phyloP scores from a whole-genome alignment of 2,113 vertebrate species.

The Toxostoma redivivum region DNA sequence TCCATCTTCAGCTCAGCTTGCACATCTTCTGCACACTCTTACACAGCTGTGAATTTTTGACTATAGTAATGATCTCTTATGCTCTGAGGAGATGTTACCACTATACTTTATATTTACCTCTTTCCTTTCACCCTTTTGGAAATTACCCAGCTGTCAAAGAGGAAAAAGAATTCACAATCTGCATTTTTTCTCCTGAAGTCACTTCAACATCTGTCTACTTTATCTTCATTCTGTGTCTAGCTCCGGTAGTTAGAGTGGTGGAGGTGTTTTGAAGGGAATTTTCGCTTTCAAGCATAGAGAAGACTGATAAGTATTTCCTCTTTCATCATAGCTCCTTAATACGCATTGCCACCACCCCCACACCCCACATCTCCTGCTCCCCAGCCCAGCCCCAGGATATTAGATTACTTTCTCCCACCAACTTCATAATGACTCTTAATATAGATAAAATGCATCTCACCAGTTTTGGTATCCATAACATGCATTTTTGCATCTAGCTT shows the following conservation, averaged over 20 bases:
- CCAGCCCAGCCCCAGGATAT: not conserved
- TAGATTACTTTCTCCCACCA: not conserved
- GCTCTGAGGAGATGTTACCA: not conserved
- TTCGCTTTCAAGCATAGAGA: not conserved
- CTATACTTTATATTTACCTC: not conserved
- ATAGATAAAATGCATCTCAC: not conserved
- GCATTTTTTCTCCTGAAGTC: not conserved
- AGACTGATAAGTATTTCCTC: not conserved
- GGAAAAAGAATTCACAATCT: not conserved
- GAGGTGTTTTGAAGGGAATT: not conserved
- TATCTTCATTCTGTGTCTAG: not conserved
- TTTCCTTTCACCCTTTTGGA: not conserved
- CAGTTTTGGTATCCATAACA: not conserved
- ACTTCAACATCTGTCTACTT: not conserved
- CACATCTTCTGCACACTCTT: not conserved
- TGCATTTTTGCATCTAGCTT: not conserved
- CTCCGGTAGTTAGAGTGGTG: not conserved
- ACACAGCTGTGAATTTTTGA: not conserved
- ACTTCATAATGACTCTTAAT: not conserved
- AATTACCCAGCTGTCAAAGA: not conserved
- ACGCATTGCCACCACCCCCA: fast-evolving
- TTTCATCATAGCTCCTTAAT: not conserved
- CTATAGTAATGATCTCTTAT: not conserved
- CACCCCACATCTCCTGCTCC: fast-evolving
- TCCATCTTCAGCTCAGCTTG: not conserved